Base-by-base conservation (phyloP, 1,140 invertebrate species). In the Drosophila micromelanica region DNA sequence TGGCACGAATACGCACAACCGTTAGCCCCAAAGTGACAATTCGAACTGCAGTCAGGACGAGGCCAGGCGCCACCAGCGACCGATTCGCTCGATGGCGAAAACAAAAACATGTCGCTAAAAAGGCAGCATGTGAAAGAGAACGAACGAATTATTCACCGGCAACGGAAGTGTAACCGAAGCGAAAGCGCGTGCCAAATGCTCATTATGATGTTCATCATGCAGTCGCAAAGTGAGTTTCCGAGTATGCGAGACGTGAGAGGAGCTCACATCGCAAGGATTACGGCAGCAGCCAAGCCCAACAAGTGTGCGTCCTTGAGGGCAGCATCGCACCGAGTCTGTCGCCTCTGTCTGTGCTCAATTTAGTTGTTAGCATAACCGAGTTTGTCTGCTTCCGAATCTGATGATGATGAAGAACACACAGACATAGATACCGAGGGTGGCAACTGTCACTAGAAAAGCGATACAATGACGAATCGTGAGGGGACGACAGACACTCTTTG, bases 41-140 rank as follows among this genome's bases (percentile, higher is more conserved):
- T 42, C 68, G 56, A 78, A 89, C 84, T 89, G 84, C 78, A 65
- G 70, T 54, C 38, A 67, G 79, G 79, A 69, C 38, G 43, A 55
- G 62, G 49, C 61, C 20, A 30, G 52, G 37, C 45, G 54, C 17
- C 32, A 35, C 37, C 54, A 49, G 54, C 54, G 69, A 76, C 37
- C 46, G 70, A 55, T 27, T 38, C 35, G 51, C n/a, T 59, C 59
- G 15, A 9, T 38, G 51, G 62, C 27, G 20, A 64, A 45, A 51
- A 78, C 64, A 56, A 68, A 40, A 54, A 52, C 13, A 51, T 40
- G 32, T 8, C 12, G 38, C 37, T 59, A 63, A 38, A 40, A 54
- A 54, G 9, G 8, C 15, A 30, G 20, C 20, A 12, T 35, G 32
- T 20, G 45, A 45, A 4, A 51, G 12, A 62, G 52, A 68, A 51